Conservation (phyloP, 2,888 invertebrate species). For the Himalopsyche kuldschensis region DNA sequence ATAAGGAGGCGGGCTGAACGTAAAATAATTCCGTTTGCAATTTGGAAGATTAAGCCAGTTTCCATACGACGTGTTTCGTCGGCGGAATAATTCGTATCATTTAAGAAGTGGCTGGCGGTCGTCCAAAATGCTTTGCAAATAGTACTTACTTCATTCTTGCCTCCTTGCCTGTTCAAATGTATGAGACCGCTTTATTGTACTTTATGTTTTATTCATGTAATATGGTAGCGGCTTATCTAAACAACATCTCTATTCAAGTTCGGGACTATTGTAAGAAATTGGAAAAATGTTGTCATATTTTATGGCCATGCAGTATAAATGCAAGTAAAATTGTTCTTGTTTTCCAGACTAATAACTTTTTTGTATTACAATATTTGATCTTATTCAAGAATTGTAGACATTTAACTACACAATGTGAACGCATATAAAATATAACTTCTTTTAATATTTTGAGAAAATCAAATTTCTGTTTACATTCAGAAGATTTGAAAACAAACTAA, state of each 20-base stretch:
- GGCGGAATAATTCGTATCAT: slow-evolving; percentile 21
- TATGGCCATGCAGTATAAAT: background rate
- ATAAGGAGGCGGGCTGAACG: slow-evolving; percentile 2
- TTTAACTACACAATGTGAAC: no score
- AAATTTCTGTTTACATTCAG: no score
- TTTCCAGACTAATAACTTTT: background rate
- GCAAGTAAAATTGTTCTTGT: background rate
- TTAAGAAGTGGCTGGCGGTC: slow-evolving; percentile 10
- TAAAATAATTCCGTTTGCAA: slow-evolving; percentile 14
- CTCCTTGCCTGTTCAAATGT: background rate
- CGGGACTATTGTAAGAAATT: background rate
- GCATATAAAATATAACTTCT: no score
- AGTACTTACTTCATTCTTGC: background rate
- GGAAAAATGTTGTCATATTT: background rate
- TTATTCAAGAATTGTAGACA: no score
- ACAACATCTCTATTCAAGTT: background rate
- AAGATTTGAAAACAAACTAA: no score
- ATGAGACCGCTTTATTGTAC: slow-evolving; percentile 1
- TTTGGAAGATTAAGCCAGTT: slow-evolving; percentile 25
- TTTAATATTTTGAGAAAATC: no score
- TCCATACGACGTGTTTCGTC: slow-evolving; percentile 8
- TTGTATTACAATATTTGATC: no score
- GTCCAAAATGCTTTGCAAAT: background rate
- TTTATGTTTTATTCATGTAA: slow-evolving; percentile 32
- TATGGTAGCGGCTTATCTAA: slow-evolving; percentile 8